These are phyloP conservation scores for Phrynocephalus vlangalii DNA, from an alignment of 2,797 vertebrate genomes.

Conservation along the genomic window DNA sequence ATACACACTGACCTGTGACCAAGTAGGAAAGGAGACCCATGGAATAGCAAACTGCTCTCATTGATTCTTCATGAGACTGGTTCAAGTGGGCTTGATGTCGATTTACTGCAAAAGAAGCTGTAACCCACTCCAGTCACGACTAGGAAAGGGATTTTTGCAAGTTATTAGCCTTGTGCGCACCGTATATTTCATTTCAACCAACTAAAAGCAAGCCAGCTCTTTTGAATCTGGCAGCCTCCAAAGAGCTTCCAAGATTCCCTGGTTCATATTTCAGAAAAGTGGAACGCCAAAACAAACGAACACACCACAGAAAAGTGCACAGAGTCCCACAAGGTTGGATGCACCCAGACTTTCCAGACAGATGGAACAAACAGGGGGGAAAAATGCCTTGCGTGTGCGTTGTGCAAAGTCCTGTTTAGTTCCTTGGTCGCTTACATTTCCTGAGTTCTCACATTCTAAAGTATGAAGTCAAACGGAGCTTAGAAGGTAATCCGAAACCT, in stretches of 20 bases:
- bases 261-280: constrained; percentile 30
- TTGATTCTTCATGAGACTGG: constrained; percentile 39
- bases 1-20: background rate
- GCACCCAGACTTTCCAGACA: constrained; percentile 28
- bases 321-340: background rate
- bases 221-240: background rate
- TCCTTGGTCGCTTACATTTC: background rate
- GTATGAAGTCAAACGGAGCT: constrained; percentile 57
- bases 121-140: constrained; percentile 45
- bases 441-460: constrained; percentile 26
- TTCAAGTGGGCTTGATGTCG: constrained; percentile 14
- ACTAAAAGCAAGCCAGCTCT: background rate
- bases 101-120: constrained; percentile 40
- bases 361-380: constrained; percentile 25
- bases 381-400: constrained; percentile 23
- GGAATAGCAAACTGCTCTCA: background rate
- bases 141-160: background rate
- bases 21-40: rapidly evolving
- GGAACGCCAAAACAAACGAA: background rate
- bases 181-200: rapidly evolving
- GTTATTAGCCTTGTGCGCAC: constrained; percentile 2
- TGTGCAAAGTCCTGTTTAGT: background rate
- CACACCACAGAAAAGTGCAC: constrained; percentile 4
- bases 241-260: background rate
- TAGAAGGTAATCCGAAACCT: background rate